Base-by-base conservation (phyloP, 2,888 invertebrate genomes). In the Poecilobothrus nobilitatus region DNA sequence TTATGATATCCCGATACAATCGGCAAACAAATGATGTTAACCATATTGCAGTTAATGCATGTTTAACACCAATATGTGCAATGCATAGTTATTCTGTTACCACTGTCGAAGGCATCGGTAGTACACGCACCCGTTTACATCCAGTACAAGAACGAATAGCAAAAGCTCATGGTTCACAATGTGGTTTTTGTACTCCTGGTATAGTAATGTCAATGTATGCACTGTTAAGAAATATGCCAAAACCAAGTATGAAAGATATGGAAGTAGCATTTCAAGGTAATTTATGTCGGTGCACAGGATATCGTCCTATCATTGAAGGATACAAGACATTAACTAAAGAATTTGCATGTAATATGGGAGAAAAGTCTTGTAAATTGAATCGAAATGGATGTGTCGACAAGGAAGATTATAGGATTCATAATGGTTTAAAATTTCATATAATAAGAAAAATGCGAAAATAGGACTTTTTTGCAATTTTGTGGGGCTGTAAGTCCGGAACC, bases 121-220 rank as follows among this genome's bases (percentile, higher is more conserved):
- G 89, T 68, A 89, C 90, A 0, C 87, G 86, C 79, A 89, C 88
- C 1, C 87, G 86, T 70, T 83, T 95, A 33, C 95, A 95, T 80
- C 91, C 95, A 0, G 91, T 92, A 0, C 95, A 95, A 83, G 92
- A 94, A 76, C 84, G 94, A 73, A 86, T 96, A 72, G 94, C 94
- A 0, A 91, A 91, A 82, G 87, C 93, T 0, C 95, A 97, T 77
- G 97, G 97, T 0, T 93, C 95, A 0, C 97, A 97, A 80, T 97
- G 97, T 78, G 96, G 96, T 0, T 96, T 94, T 79, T 96, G 95
- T 76, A 96, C 96, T 0, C 96, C 96, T 0, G 97, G 97, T 37
- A 94, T 97, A 71, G 93, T 97, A 0, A 97, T 97, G 97, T 95
- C 96, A 0, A 95, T 97, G 94, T 97, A 96, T 76, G 85, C 94